Conservation (phyloP, 2,888 invertebrate species). For the Venusia cambrica region DNA sequence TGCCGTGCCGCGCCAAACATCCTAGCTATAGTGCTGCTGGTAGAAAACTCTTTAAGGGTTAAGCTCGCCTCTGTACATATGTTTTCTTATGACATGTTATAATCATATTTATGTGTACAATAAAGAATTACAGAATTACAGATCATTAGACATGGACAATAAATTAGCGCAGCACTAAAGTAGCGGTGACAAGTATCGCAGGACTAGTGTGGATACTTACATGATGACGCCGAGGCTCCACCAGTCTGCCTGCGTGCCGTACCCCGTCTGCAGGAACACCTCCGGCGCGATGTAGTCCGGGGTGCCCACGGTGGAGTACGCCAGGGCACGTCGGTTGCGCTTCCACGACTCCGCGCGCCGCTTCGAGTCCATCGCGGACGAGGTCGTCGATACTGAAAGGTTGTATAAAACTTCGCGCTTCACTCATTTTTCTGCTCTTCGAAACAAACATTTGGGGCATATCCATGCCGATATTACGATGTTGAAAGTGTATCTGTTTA, state of each 20-base stretch:
- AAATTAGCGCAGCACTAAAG: too few relatives aligned
- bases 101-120: too few relatives aligned
- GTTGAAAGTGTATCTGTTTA: too few relatives aligned
- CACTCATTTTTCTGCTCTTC: constrained; percentile 21
- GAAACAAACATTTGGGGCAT: constrained; percentile 9
- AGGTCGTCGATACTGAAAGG: constrained; percentile 65
- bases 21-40: too few relatives aligned
- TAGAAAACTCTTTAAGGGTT: too few relatives aligned
- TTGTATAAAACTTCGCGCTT: constrained; percentile 28
- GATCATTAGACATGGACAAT: too few relatives aligned
- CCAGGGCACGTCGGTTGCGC: constrained; percentile 96
- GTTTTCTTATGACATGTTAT: too few relatives aligned
- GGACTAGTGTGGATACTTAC: constrained; percentile 77
- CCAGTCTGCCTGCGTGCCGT: constrained; percentile 99
- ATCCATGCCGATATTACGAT: too few relatives aligned
- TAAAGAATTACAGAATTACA: too few relatives aligned
- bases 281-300: constrained; percentile 99
- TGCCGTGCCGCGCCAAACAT: too few relatives aligned
- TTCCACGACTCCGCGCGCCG: constrained; percentile 99
- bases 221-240: constrained; percentile 99
- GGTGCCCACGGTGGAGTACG: constrained; percentile 97
- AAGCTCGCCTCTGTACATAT: too few relatives aligned
- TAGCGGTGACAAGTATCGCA: too few relatives aligned
- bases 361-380: constrained; percentile 95
- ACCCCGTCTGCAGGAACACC: constrained; percentile 98